A percentile compares a stretch with the other conserved stretches of the same genome.
These are phyloP conservation scores for Steinernema khuongi DNA, from an alignment of 1,140 invertebrate species.

Conservation along the genomic window DNA sequence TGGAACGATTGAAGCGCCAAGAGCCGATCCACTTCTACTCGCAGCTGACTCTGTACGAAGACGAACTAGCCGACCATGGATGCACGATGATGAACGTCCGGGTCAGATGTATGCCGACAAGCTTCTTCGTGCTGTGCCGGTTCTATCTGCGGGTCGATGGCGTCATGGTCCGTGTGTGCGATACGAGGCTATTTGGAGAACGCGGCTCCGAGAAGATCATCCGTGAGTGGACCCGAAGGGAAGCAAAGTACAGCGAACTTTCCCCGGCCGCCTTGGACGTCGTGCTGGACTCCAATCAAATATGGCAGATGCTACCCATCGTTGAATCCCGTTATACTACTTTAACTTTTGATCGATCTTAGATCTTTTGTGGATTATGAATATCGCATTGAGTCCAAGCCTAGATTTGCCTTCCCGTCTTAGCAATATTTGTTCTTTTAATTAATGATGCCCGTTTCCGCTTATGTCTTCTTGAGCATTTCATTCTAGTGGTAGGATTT, in stretches of 20 bases:
- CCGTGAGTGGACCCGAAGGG: constrained; percentile 48
- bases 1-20: constrained; percentile 79
- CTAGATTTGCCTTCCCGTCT: no score
- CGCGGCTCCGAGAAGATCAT: constrained; percentile 43
- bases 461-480: no score
- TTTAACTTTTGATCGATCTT: background rate
- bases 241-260: constrained; percentile 36
- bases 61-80: constrained; percentile 96
- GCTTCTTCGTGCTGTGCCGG: constrained; percentile 82
- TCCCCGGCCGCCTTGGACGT: constrained; percentile 13
- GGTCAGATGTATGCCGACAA: constrained; percentile 86
- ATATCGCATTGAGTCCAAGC: no score
- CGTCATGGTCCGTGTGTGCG: constrained; percentile 79
- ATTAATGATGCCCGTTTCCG: no score
- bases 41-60: constrained; percentile 88
- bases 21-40: constrained; percentile 91
- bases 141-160: constrained; percentile 89
- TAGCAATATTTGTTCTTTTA: no score
- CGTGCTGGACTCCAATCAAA: constrained; percentile 22
- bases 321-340: constrained; percentile 5
- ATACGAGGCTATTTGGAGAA: constrained; percentile 85
- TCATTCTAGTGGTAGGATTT: no score
- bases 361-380: no score
- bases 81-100: constrained; percentile 68
- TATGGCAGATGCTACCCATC: constrained; percentile 31